phyloP scores from a whole-genome alignment of 2,888 invertebrate genomes.

The Leucophora obtusa region DNA sequence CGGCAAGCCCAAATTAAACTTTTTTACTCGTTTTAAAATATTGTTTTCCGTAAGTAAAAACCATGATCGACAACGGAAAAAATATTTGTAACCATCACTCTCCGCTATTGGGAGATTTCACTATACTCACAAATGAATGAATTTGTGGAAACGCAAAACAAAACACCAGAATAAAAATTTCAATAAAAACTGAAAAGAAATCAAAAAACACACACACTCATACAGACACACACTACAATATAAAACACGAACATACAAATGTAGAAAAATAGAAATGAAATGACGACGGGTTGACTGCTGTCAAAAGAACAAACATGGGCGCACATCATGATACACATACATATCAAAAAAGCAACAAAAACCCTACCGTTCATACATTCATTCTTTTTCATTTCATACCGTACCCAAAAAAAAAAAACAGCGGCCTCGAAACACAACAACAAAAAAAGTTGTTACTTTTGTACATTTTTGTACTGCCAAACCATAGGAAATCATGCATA shows the following conservation, averaged over 20 bases:
- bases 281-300: conserved; percentile 79
- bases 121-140: conserved; percentile 61
- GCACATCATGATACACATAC: conserved; percentile 65
- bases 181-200: conserved; percentile 10
- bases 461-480: conserved; percentile 28
- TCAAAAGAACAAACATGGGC: conserved; percentile 78
- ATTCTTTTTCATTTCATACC: conserved; percentile 21
- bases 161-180: conserved; percentile 36
- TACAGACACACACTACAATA: conserved; percentile 49
- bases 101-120: not conserved
- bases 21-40: too few relatives aligned
- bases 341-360: conserved; percentile 33
- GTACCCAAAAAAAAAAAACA: conserved; percentile 23
- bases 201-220: conserved; percentile 39
- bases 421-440: conserved; percentile 37
- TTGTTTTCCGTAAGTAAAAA: too few relatives aligned
- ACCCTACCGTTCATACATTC: conserved; percentile 30
- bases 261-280: conserved; percentile 76
- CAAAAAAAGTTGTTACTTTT: conserved; percentile 32
- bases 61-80: too few relatives aligned
- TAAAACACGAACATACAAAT: conserved; percentile 64
- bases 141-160: conserved; percentile 53
- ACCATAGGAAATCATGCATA: conserved; percentile 55
- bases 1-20: too few relatives aligned
- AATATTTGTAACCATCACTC: not conserved